phyloP scores from a whole-genome alignment of 2,113 vertebrate genomes.

The Podocnemis expansa region DNA sequence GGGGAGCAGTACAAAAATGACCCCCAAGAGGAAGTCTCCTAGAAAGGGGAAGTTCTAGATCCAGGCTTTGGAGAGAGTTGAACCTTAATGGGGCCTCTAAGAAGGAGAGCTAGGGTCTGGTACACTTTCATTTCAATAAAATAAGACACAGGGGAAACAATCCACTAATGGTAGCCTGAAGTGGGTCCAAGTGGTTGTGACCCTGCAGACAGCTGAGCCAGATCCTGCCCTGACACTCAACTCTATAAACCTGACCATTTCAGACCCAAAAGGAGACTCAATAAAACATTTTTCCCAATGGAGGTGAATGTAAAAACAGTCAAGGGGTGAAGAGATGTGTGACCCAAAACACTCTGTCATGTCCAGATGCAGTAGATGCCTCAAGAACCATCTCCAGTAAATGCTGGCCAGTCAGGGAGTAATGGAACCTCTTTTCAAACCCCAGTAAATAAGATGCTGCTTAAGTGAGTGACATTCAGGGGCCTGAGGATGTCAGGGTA shows the following conservation, averaged over 20 bases:
- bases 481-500: not conserved
- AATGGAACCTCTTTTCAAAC: not conserved
- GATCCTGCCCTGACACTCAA: not conserved
- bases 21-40: not conserved
- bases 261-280: not conserved
- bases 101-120: no score
- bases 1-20: not conserved
- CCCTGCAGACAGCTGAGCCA: not conserved
- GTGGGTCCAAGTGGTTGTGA: not conserved
- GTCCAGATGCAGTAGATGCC: not conserved
- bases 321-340: not conserved
- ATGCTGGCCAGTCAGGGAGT: not conserved
- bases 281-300: not conserved
- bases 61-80: no score
- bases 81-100: no score
- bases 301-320: not conserved
- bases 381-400: not conserved
- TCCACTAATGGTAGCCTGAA: not conserved
- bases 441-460: not conserved
- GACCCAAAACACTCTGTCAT: not conserved
- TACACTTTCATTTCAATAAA: not conserved
- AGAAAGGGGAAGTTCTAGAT: not conserved
- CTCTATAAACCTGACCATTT: not conserved
- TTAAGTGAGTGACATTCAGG: not conserved
- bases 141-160: not conserved